Base-by-base conservation (phyloP, 2,113 vertebrate species). In the Nanorana parkeri region DNA sequence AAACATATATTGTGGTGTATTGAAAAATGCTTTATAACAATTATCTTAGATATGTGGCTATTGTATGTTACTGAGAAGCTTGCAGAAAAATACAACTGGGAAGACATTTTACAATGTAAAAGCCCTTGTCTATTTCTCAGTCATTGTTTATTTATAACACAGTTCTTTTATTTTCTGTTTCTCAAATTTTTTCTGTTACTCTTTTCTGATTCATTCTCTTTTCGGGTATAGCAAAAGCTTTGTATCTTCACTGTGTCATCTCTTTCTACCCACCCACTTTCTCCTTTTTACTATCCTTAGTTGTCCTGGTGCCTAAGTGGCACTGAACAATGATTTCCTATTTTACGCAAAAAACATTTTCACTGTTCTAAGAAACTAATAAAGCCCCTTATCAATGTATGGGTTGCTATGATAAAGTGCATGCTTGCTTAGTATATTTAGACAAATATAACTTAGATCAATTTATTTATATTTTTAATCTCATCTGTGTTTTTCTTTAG, bases 401-500 rank as follows among this genome's bases (percentile, higher is more conserved):
- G 26, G 28, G 24, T 73, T 55, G 28, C 51, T 71, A 65, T 77
- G 61, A 77, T 67, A 47, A 76, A 76, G 63, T 83, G 80, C 71
- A 83, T 83, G 80, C 55, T 68, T 83, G 73, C 55, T 60, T 83
- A 83, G 80, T 68, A 64, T 68, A 83, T 60, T 74, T 83, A 83
- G 80, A 83, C 10, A 68, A 80, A 41, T 80, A 55, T 80, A 76
- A 76, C 64, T 20, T 83, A 83, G 63, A 83, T 68, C 58, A 76
- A 76, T 76, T 82, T 66, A 82, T 86, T 68, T 86, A 88, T 89
- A 88, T 89, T 85, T 93, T 94, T 92, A 93, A 91, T 89, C 90
- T 89, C 89, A 82, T 91, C 90, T 94, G 89, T 94, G 92, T 93
- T 93, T 94, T 93, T 92, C 90, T 94, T 94, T 94, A 94, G 93